Base-by-base conservation (phyloP, 2,113 vertebrate species). In the Lethenteron reissneri region DNA sequence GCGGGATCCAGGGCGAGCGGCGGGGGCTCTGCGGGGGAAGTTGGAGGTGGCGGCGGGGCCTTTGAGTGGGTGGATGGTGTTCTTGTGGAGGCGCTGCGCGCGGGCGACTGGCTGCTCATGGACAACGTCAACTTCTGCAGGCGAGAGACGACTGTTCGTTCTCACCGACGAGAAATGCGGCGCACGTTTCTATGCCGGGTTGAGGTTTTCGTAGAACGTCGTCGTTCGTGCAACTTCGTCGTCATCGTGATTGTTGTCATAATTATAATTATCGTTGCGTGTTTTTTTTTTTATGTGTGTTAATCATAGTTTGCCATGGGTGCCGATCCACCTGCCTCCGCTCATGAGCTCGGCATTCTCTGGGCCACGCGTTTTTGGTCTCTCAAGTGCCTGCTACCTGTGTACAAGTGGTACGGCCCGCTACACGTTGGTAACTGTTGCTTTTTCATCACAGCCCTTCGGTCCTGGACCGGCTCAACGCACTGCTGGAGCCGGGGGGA, bases 121-220 rank as follows among this genome's bases (percentile, higher is more conserved):
- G 94, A 99, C 81, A 99, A 99, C 1, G 92, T 92, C 74, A 97
- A 97, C 82, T 97, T 99, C 79, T 99, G 94, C 88, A 94, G 88
- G 94, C 96, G 79, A 82, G 82, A 58, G 11, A 3, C 25, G 10
- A 13, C 13, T 58, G 14, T 41, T 41, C 25, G 25, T 41, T 41
- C 25, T 41, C 25, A 4, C 25, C 25, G 25, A 41, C 25, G 25
- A 5, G 25, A 41, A 41, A 41, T 41, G 25, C 25, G 25, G 25
- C 25, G 25, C 25, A 41, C 25, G 25, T 41, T 41, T 41, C 25
- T 41, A 41, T 41, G 25, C 25, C 25, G 41, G 41, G 41, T 41
- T 41, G 41, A 41, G 41, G 41, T 41, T 41, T 41, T 41, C 41
- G 41, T 41, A 7, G 41, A 6, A 5, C 3, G 41, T 41, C 41